These are phyloP conservation scores for Solenopsis fugax DNA, from an alignment of 1,140 invertebrate species.

Conservation along the genomic window DNA sequence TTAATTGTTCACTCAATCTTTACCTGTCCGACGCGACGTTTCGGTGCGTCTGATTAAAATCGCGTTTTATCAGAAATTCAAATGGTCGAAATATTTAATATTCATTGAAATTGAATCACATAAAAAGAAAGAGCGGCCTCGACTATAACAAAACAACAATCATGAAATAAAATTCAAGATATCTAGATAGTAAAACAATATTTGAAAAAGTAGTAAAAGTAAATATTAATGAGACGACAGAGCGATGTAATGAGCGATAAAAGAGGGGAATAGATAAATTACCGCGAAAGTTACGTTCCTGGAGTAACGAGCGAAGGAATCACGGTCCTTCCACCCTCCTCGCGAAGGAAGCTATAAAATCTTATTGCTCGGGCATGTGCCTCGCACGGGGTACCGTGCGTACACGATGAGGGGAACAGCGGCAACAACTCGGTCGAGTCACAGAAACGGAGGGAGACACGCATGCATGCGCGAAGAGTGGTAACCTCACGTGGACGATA, in stretches of 20 bases:
- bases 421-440: constrained; percentile 24
- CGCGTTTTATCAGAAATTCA: not conserved
- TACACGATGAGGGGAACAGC: constrained; percentile 1
- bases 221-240: not conserved
- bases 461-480: constrained; percentile 71
- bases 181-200: not conserved
- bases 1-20: not conserved
- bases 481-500: constrained; percentile 49
- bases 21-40: too few relatives aligned
- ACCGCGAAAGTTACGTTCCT: not conserved
- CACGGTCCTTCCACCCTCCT: constrained; percentile 12
- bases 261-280: constrained; percentile 21
- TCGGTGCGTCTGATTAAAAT: too few relatives aligned
- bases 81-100: not conserved
- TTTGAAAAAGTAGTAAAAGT: not conserved
- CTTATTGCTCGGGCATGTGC: constrained; percentile 45
- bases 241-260: constrained; percentile 1
- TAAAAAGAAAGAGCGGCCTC: too few relatives aligned
- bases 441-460: constrained; percentile 68
- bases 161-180: not conserved
- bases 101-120: not conserved
- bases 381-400: constrained; percentile 19
- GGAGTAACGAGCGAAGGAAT: constrained; percentile 41
- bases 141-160: not conserved
- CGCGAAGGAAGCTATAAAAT: constrained; percentile 57